Evolutionary conservation across 2,797 vertebrate species (phyloP).

Genomic region (Pangasius macronema): DNA sequence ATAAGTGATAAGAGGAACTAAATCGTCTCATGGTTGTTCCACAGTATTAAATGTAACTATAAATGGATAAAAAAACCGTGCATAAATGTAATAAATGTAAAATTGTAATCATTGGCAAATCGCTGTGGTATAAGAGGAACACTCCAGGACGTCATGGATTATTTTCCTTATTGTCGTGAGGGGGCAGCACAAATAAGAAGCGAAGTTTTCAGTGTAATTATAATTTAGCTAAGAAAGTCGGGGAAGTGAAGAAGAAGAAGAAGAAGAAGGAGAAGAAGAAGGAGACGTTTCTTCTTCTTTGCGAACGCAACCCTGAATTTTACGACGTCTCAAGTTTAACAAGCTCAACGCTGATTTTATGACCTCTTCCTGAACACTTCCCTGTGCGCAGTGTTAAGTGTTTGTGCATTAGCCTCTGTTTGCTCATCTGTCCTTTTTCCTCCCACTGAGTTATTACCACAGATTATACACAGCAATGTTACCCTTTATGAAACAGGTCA

Average conservation of each 20-base stretch:
- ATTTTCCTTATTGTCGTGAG: too few relatives aligned
- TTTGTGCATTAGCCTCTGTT: constrained; percentile 21
- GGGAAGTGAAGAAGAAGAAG: too few relatives aligned
- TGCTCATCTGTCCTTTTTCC: constrained; percentile 38
- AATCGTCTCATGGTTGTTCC: background rate
- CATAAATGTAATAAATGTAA: background rate
- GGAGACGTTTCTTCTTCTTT: background rate
- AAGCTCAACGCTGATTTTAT: constrained; percentile 20
- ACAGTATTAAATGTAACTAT: background rate
- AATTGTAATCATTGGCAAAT: background rate
- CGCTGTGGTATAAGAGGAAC: background rate
- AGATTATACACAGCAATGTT: constrained; percentile 54
- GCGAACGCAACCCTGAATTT: background rate
- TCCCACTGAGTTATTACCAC: constrained; percentile 58
- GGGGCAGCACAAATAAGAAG: too few relatives aligned
- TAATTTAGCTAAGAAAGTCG: too few relatives aligned
- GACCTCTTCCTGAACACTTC: constrained; percentile 16
- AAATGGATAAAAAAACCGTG: background rate
- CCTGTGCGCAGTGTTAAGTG: constrained; percentile 10
- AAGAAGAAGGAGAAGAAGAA: too few relatives aligned
- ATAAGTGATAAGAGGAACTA: background rate
- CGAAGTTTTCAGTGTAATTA: too few relatives aligned
- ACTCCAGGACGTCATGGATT: background rate
- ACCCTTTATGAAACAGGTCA: constrained; percentile 61
- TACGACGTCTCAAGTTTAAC: constrained; percentile 29